phyloP scores from a whole-genome alignment of 1,140 invertebrate genomes.

The Ostrea edulis region DNA sequence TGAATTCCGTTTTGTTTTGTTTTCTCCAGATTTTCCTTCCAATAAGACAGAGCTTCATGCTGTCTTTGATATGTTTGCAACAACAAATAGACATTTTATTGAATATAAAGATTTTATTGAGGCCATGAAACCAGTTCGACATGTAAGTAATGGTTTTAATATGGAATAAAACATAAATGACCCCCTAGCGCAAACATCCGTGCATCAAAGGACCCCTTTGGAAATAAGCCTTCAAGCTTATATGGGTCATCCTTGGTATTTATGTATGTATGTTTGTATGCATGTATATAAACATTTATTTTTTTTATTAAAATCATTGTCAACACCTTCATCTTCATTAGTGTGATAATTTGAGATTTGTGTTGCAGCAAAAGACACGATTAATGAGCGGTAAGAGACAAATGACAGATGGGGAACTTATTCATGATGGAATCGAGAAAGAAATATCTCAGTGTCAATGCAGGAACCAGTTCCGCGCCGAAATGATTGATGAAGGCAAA shows the following conservation, averaged over 20 bases:
- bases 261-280: no score
- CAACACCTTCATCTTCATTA: not conserved
- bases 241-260: no score
- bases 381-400: slow-evolving; percentile 65
- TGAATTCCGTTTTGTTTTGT: not conserved
- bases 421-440: slow-evolving; percentile 98
- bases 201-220: no score
- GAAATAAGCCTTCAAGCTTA: no score
- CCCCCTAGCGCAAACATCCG: no score
- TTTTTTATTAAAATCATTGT: not conserved
- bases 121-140: slow-evolving; percentile 89
- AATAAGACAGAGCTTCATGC: slow-evolving; percentile 98
- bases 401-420: slow-evolving; percentile 80
- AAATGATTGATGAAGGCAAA: slow-evolving; percentile 99
- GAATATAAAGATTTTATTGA: slow-evolving; percentile 99
- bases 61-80: slow-evolving; percentile 98
- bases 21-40: slow-evolving; percentile 93
- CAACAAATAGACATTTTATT: slow-evolving; percentile 94
- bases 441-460: slow-evolving; percentile 96
- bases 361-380: slow-evolving; percentile 65
- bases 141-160: slow-evolving; percentile 59
- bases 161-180: not conserved
- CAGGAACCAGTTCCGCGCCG: slow-evolving; percentile 96
- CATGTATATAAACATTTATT: no score
- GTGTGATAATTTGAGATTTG: not conserved